These are phyloP conservation scores for Drosophila serrata DNA, from an alignment of 1,140 invertebrate genomes.

Conservation along the genomic window DNA sequence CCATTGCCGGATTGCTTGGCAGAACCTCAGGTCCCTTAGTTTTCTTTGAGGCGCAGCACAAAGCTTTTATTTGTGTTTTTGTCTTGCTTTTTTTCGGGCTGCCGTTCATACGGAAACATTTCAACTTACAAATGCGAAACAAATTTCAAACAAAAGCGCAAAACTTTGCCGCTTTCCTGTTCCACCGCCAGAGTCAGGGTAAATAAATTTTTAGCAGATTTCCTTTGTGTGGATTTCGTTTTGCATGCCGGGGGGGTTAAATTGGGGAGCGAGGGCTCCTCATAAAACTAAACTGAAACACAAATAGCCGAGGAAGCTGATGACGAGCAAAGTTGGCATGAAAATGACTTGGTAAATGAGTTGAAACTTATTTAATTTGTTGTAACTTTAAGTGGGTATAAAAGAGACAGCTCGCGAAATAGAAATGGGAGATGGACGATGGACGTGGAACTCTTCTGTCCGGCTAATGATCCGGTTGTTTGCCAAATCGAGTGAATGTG, in stretches of 20 bases:
- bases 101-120: slow-evolving; percentile 65
- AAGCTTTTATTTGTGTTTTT: slow-evolving; percentile 73
- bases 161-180: slow-evolving; percentile 64
- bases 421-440: background rate
- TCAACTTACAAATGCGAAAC: slow-evolving; percentile 84
- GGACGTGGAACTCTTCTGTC: slow-evolving; percentile 4
- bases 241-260: slow-evolving; percentile 48
- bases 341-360: slow-evolving; percentile 81
- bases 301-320: slow-evolving; percentile 65
- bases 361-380: slow-evolving; percentile 83
- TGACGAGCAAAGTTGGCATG: slow-evolving; percentile 63
- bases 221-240: slow-evolving; percentile 64
- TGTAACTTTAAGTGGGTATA: slow-evolving; percentile 63
- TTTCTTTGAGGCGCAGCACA: slow-evolving; percentile 44
- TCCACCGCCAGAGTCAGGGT: slow-evolving; percentile 42
- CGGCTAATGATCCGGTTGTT: slow-evolving; percentile 69
- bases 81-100: slow-evolving; percentile 44
- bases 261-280: slow-evolving; percentile 8
- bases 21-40: slow-evolving; percentile 19
- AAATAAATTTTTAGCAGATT: slow-evolving; percentile 81
- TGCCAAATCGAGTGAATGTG: slow-evolving; percentile 58
- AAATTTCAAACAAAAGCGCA: slow-evolving; percentile 83
- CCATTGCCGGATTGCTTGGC: slow-evolving; percentile 7
- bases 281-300: slow-evolving; percentile 80
- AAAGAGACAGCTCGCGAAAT: slow-evolving; percentile 1